Evolutionary conservation across 2,113 vertebrate species (phyloP).

Genomic region (Aix galericulata): DNA sequence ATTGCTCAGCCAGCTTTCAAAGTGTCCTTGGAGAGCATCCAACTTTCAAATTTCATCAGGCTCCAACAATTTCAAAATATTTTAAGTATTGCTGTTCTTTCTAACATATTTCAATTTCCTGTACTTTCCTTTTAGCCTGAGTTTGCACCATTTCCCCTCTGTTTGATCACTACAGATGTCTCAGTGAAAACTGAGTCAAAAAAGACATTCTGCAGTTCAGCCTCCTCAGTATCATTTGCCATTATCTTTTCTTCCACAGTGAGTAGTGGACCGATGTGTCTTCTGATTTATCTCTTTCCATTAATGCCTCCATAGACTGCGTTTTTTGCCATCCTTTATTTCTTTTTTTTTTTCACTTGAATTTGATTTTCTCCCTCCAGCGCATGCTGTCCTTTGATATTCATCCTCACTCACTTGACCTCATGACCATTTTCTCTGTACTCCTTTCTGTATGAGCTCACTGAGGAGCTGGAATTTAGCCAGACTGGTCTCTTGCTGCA

Average conservation of each 20-base stretch:
- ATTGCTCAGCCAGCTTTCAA: background rate
- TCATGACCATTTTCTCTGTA: background rate
- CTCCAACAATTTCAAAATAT: background rate
- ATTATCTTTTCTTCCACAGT: background rate
- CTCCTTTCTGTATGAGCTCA: background rate
- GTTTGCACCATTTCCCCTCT: background rate
- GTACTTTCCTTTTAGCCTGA: background rate
- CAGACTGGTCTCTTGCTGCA: background rate
- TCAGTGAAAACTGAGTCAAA: background rate
- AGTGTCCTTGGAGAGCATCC: background rate
- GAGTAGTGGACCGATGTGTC: background rate
- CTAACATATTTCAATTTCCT: background rate
- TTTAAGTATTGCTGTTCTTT: background rate
- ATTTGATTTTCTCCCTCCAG: constrained; percentile 33
- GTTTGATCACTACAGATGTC: background rate
- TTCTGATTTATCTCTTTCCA: constrained; percentile 16
- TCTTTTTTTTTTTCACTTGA: background rate
- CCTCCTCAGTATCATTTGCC: background rate
- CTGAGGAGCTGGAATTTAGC: background rate
- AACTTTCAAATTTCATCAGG: constrained; percentile 1
- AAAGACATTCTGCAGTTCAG: background rate
- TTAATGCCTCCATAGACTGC: background rate
- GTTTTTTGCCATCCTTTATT: background rate
- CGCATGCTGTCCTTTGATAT: constrained; percentile 2
- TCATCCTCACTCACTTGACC: constrained; percentile 15